A percentile compares a stretch with the other conserved stretches of the same genome.
Evolutionary conservation across 2,797 vertebrate species (phyloP).

Genomic region (Florisuga fusca): DNA sequence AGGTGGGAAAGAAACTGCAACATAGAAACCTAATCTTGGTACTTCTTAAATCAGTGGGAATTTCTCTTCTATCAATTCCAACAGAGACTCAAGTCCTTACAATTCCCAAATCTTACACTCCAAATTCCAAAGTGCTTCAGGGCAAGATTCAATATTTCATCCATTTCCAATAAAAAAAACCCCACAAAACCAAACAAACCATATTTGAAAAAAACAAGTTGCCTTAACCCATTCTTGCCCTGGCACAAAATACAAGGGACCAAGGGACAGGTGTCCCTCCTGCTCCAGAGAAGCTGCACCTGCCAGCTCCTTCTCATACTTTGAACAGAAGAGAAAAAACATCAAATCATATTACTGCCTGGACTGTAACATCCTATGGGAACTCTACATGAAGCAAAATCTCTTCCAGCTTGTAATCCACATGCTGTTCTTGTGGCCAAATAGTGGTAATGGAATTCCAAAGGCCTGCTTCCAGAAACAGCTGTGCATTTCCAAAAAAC

Average conservation of each 20-base stretch:
- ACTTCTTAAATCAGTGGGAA: background rate
- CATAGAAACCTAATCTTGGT: background rate
- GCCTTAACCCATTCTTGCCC: background rate
- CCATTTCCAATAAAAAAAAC: background rate
- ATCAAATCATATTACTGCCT: background rate
- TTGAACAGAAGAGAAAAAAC: background rate
- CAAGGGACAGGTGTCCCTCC: background rate
- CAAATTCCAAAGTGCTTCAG: background rate
- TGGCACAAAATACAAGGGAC: background rate
- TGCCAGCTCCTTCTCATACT: background rate
- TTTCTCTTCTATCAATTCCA: background rate
- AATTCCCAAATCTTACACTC: background rate
- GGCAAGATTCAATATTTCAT: background rate
- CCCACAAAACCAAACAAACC: background rate
- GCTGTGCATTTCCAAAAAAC: background rate
- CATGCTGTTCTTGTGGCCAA: background rate
- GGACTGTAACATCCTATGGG: background rate
- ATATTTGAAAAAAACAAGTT: background rate
- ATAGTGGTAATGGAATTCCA: background rate
- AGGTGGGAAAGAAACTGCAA: background rate
- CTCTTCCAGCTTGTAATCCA: slow-evolving; percentile 20
- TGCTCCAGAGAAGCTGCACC: background rate
- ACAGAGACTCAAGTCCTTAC: background rate
- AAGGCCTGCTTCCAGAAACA: slow-evolving; percentile 27
- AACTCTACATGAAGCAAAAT: slow-evolving; percentile 30